phyloP scores from a whole-genome alignment of 2,888 invertebrate species.

The Myathropa florea region DNA sequence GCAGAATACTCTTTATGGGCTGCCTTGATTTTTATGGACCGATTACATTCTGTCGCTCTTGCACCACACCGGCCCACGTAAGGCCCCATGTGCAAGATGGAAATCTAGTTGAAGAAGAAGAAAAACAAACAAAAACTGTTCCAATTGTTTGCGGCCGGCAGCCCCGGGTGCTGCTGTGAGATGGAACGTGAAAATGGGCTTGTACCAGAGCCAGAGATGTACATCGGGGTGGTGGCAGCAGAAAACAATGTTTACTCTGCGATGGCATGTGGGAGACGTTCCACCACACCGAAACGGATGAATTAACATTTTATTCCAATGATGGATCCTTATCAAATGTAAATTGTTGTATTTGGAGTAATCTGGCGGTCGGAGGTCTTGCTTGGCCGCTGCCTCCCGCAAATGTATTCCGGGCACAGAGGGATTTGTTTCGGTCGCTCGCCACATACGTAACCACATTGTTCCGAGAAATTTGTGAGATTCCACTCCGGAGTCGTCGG shows the following conservation, averaged over 20 bases:
- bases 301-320: slow-evolving; percentile 71
- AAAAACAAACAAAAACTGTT: slow-evolving; percentile 20
- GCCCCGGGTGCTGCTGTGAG: slow-evolving; percentile 42
- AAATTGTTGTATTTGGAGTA: slow-evolving; percentile 71
- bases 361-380: slow-evolving; percentile 67
- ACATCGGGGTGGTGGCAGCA: slow-evolving; percentile 6
- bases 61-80: slow-evolving; percentile 38
- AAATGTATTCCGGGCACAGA: slow-evolving; percentile 51
- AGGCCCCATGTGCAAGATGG: slow-evolving; percentile 45
- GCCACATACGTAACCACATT: slow-evolving; percentile 43
- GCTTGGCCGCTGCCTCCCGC: not conserved
- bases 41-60: slow-evolving; percentile 54
- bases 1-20: slow-evolving; percentile 41
- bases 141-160: slow-evolving; percentile 56
- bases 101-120: slow-evolving; percentile 22
- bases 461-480: slow-evolving; percentile 55
- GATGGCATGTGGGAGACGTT: not conserved
- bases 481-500: slow-evolving; percentile 17
- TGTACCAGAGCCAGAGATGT: slow-evolving; percentile 46
- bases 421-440: slow-evolving; percentile 29
- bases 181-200: slow-evolving; percentile 62
- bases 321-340: slow-evolving; percentile 70
- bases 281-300: slow-evolving; percentile 31
- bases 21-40: slow-evolving; percentile 63
- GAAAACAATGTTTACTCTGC: slow-evolving; percentile 39